Base-by-base conservation (phyloP, 1,140 invertebrate species). In the Brachionus rubens region DNA sequence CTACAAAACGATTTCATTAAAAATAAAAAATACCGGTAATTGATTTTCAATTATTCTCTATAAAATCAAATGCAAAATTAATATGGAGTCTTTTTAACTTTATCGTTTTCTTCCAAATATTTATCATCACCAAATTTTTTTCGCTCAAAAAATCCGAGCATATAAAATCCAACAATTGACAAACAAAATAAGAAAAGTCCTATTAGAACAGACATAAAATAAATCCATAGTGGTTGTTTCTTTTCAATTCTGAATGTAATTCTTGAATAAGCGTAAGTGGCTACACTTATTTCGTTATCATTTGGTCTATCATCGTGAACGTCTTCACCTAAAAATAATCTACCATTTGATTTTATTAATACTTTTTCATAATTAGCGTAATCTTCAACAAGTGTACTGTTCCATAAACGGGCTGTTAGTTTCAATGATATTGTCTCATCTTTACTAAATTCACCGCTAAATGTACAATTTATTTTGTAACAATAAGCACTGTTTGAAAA, bases 121-220 rank as follows among this genome's bases (percentile, higher is more conserved):
- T 50, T 50, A 48, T 72, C 68, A 21, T 72, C 68, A 10, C 68
- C 68, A 24, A 72, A 72, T 28, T 54, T 48, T 72, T 72, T 72
- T 14, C 68, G 68, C 50, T 72, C 68, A 54, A 72, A 72, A 50
- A 72, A 72, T 30, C 68, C 68, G 28, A 70, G 65, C 46, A 72
- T 48, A 36, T 41, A 72, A 50, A 48, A 72, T 36, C 46, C 50
- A 26, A 72, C 24, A 10, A 19, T 72, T 4, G 50, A 72, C 26
- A 54, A 26, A 21, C 14, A 16, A 0, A 72, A 72, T 7, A 72
- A 36, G 24, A 54, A 21, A 12, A 72, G 3, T 12, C 68, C 68
- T 9, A 72, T 72, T 26, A 30, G 16, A 50, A 72, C 40, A 3
- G 68, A 72, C 24, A 72, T 50, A 12, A 72, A 33, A 54, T 50